Evolutionary conservation across 2,888 invertebrate species (phyloP).

Genomic region (Cordilura impudica): DNA sequence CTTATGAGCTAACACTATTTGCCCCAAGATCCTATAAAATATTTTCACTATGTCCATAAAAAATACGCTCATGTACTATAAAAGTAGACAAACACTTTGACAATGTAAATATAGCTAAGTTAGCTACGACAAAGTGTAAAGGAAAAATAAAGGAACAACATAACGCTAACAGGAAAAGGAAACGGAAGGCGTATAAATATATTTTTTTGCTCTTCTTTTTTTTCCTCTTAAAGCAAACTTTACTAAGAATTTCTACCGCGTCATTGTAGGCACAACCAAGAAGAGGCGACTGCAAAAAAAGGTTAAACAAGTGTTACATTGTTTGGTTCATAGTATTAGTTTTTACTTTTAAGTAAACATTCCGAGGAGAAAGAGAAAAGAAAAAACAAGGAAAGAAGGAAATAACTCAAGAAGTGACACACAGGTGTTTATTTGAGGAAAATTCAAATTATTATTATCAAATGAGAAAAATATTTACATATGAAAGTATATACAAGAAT

Average conservation of each 20-base stretch:
- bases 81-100: too few species aligned
- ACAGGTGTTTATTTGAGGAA: not conserved
- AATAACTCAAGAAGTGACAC: not conserved
- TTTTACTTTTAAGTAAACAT: not conserved
- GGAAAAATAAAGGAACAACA: not conserved
- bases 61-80: too few species aligned
- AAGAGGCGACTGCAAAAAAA: not conserved
- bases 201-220: conserved; percentile 5
- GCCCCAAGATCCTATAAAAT: too few species aligned
- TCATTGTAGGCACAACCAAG: not conserved
- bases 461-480: too few species aligned
- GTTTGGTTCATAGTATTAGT: conserved; percentile 13
- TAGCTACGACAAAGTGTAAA: too few species aligned
- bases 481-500: too few species aligned
- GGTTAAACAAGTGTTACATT: conserved; percentile 39
- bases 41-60: too few species aligned
- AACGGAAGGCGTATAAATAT: conserved; percentile 51
- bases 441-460: not conserved
- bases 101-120: too few species aligned
- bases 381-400: not conserved
- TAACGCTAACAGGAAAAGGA: conserved; percentile 37
- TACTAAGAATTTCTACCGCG: conserved; percentile 17
- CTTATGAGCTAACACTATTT: too few species aligned
- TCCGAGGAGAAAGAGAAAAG: not conserved
- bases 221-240: conserved; percentile 19